Percentiles rank a stretch among this genome's conserved stretches.
These are phyloP conservation scores for Thereva unica DNA, from an alignment of 2,888 invertebrate species.

Conservation along the genomic window DNA sequence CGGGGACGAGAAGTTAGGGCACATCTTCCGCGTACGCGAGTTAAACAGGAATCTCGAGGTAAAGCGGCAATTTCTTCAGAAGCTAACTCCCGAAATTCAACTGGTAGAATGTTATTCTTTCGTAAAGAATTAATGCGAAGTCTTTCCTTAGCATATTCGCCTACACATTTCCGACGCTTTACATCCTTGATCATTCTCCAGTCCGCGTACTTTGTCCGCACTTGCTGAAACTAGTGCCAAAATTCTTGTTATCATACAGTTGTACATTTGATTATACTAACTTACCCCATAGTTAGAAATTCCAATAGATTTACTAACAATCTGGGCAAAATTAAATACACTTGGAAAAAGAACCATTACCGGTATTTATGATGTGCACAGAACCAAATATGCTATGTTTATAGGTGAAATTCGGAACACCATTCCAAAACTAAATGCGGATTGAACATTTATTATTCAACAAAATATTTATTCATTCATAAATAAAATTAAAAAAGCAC, in stretches of 20 bases:
- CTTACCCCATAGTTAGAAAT: no score
- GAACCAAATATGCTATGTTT: no score
- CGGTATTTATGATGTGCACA: no score
- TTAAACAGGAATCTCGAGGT: conserved; percentile 72
- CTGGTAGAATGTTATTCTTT: conserved; percentile 83
- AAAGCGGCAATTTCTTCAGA: conserved; percentile 75
- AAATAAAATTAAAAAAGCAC: no score
- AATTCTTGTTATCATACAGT: background rate
- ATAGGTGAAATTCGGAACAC: no score
- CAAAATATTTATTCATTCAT: no score
- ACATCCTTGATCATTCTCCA: conserved; percentile 86
- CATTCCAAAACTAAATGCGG: no score
- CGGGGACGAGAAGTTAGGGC: conserved; percentile 85
- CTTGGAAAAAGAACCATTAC: no score
- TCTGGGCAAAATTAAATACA: no score
- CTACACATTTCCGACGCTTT: conserved; percentile 75
- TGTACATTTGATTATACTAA: no score
- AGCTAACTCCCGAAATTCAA: conserved; percentile 77
- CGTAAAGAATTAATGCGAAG: conserved; percentile 81
- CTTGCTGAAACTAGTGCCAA: conserved; percentile 67
- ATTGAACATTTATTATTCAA: no score
- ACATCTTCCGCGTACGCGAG: conserved; percentile 76
- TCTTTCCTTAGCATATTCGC: conserved; percentile 75
- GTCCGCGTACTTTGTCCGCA: conserved; percentile 77
- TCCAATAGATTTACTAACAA: no score